Conservation (phyloP, 2,113 vertebrate genomes). For the Balaeniceps rex region DNA sequence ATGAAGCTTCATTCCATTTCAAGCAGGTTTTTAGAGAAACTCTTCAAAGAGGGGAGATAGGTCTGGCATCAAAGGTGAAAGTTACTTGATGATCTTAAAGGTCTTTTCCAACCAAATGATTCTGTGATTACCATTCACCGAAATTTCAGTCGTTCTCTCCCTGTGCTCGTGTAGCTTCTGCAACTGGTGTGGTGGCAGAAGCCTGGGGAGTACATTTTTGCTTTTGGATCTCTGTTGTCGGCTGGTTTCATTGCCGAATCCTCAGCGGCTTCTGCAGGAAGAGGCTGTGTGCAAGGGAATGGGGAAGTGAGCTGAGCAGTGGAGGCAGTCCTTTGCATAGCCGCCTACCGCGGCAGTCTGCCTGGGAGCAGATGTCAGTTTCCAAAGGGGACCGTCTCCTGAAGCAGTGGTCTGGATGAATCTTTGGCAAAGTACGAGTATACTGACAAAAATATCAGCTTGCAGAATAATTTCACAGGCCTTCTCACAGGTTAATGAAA, state of each 20-base stretch:
- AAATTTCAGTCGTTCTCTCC: too few relatives aligned
- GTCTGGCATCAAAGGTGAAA: background rate
- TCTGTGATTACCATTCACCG: too few relatives aligned
- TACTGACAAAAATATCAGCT: background rate
- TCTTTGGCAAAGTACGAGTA: background rate
- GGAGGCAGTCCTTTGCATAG: background rate
- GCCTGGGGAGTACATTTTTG: background rate
- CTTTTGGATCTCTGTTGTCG: background rate
- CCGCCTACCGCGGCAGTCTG: background rate
- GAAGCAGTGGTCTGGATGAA: background rate
- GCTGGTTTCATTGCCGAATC: background rate
- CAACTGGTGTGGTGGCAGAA: background rate
- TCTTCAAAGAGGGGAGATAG: background rate
- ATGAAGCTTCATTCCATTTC: background rate
- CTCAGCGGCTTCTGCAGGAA: background rate
- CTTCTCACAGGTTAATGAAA: background rate
- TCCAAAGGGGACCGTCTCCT: background rate
- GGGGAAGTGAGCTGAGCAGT: accelerated
- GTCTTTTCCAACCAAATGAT: too few relatives aligned
- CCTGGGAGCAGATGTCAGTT: background rate
- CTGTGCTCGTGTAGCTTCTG: too few relatives aligned
- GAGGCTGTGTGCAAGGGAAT: background rate
- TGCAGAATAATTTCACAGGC: background rate
- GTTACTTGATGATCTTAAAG: too few relatives aligned
- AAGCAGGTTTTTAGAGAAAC: background rate